Percentiles rank a stretch among this genome's conserved stretches.
Evolutionary conservation across 2,888 invertebrate species (phyloP).

Genomic region (Leptopilina syphax): DNA sequence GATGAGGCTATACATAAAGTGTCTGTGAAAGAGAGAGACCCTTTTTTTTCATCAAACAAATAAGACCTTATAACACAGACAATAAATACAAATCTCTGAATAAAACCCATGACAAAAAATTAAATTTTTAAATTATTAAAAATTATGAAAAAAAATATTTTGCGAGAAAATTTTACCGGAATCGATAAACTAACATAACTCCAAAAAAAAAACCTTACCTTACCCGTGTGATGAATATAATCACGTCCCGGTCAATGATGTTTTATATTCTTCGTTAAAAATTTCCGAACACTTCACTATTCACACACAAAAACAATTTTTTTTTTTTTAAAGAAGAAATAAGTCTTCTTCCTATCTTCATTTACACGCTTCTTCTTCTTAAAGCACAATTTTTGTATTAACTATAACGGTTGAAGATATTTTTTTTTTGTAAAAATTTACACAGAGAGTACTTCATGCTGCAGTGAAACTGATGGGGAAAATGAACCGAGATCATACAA

Average conservation of each 20-base stretch:
- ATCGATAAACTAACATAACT: slow-evolving; percentile 14
- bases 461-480: slow-evolving; percentile 7
- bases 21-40: too few species aligned
- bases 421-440: not conserved
- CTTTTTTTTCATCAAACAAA: too few species aligned
- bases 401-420: not conserved
- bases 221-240: slow-evolving; percentile 5
- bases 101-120: too few species aligned
- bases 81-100: too few species aligned
- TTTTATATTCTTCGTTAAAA: not conserved
- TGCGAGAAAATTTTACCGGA: not conserved
- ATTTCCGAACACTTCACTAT: slow-evolving; percentile 3
- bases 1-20: too few species aligned
- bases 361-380: not conserved
- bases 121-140: not conserved
- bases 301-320: not conserved
- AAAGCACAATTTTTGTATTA: not conserved
- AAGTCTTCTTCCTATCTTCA: not conserved
- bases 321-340: too few species aligned
- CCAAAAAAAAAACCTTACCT: not conserved
- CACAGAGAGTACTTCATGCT: slow-evolving; percentile 26
- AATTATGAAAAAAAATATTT: too few species aligned
- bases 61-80: too few species aligned
- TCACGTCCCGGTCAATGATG: slow-evolving; percentile 13
- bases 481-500: not conserved